phyloP scores from a whole-genome alignment of 2,113 vertebrate genomes.

The Bathybates hornii region DNA sequence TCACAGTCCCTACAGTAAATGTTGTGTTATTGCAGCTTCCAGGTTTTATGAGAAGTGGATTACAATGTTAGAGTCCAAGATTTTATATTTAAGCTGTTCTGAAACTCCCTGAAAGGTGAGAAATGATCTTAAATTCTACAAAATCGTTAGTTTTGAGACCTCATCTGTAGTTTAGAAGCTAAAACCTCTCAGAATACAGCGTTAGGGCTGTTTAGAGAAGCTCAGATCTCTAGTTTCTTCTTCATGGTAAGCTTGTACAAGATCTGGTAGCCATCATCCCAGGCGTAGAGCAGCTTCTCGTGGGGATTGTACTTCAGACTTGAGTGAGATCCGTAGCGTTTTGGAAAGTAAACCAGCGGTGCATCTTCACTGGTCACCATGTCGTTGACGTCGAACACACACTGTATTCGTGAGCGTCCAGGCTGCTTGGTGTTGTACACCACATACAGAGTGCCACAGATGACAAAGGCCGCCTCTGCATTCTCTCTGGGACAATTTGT shows the following conservation, averaged over 20 bases:
- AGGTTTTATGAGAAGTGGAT: background rate
- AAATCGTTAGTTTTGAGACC: background rate
- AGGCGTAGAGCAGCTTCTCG: constrained; percentile 90
- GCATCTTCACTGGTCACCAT: constrained; percentile 82
- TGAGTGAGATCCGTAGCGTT: constrained; percentile 87
- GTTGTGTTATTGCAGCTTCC: background rate
- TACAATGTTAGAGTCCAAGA: background rate
- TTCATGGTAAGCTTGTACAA: constrained; percentile 93
- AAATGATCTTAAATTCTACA: background rate
- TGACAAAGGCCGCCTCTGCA: constrained; percentile 88
- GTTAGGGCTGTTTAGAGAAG: background rate
- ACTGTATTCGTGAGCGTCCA: constrained; percentile 90
- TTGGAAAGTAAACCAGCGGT: constrained; percentile 88
- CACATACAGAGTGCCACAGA: constrained; percentile 93
- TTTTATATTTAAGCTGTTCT: background rate
- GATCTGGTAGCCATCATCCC: constrained; percentile 97
- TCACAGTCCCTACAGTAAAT: background rate
- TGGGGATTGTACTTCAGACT: constrained; percentile 91
- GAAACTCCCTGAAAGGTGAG: background rate
- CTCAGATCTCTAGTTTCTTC: constrained; percentile 77
- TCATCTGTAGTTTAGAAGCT: background rate
- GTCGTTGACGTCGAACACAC: constrained; percentile 88
- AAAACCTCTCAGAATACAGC: background rate
- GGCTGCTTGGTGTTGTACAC: constrained; percentile 91
- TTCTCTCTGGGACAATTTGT: constrained; percentile 89